A percentile compares a stretch with the other conserved stretches of the same genome.
phyloP scores from a whole-genome alignment of 2,888 invertebrate genomes.

The Helobdella robusta region DNA sequence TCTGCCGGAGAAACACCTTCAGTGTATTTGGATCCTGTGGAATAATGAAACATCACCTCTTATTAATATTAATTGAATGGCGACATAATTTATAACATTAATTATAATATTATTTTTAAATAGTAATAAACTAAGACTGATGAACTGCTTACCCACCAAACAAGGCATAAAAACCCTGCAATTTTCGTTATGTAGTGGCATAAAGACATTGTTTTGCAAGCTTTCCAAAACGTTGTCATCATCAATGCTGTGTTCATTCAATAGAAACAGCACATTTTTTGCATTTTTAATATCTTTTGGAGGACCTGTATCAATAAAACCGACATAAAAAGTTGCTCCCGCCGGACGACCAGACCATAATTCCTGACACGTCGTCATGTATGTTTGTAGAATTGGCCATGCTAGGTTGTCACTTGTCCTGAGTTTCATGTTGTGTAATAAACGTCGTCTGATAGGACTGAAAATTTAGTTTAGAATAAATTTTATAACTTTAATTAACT shows the following conservation, averaged over 20 bases:
- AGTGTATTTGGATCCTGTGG: conserved; percentile 20
- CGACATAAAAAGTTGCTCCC: not conserved
- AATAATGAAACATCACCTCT: not conserved
- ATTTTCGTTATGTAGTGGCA: conserved; percentile 1
- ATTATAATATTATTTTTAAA: not conserved
- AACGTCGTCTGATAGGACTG: too few species aligned
- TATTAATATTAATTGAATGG: not conserved
- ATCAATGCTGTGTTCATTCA: conserved; percentile 11
- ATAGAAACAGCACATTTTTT: conserved; percentile 1
- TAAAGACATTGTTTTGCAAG: conserved; percentile 6
- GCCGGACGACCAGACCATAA: not conserved
- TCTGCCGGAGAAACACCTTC: too few species aligned
- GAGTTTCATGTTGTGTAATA: too few species aligned
- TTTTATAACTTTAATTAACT: too few species aligned
- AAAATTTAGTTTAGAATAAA: too few species aligned
- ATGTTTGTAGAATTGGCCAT: not conserved
- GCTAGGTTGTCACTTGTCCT: too few species aligned
- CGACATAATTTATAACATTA: not conserved
- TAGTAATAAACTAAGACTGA: not conserved
- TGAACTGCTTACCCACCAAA: not conserved
- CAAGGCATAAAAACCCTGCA: conserved; percentile 21
- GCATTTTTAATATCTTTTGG: not conserved
- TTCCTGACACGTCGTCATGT: not conserved
- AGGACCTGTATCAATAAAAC: conserved; percentile 11
- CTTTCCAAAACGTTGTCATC: not conserved